These are phyloP conservation scores for Macrotrachela quadricornifera DNA, from an alignment of 1,140 invertebrate genomes.

Conservation along the genomic window DNA sequence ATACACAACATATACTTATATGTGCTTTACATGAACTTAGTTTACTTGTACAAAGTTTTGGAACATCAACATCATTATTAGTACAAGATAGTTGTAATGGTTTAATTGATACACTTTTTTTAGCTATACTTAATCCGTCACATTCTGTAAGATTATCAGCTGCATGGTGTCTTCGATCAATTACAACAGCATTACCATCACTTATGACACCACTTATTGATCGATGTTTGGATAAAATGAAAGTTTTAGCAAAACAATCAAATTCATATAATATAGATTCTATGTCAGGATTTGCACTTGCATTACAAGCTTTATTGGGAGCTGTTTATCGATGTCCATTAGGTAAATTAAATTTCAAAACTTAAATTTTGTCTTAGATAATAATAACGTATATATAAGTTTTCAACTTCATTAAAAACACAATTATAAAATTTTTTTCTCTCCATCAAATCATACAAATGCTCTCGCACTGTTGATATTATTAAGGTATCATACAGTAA, in stretches of 20 bases:
- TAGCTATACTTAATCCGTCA: conserved; percentile 73
- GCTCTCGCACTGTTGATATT: no score
- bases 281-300: conserved; percentile 74
- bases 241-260: conserved; percentile 61
- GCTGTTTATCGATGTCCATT: conserved; percentile 68
- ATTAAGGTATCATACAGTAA: no score
- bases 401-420: no score
- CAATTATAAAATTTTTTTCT: no score
- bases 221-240: conserved; percentile 36
- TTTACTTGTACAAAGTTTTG: conserved; percentile 51
- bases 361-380: no score
- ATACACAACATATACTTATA: conserved; percentile 69
- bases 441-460: no score
- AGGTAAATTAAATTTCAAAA: no score
- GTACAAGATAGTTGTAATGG: conserved; percentile 51
- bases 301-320: conserved; percentile 71
- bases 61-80: conserved; percentile 68
- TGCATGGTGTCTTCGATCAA: conserved; percentile 74
- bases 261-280: conserved; percentile 45
- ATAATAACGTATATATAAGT: no score
- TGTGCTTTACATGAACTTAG: conserved; percentile 74
- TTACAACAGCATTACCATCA: conserved; percentile 73
- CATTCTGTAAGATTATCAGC: conserved; percentile 68
- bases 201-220: conserved; percentile 78
- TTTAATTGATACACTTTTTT: conserved; percentile 39